Evolutionary conservation across 2,888 invertebrate genomes (phyloP), one percentile per base, ranked within the genome.

Genomic region (Amphipoea oculea): DNA sequence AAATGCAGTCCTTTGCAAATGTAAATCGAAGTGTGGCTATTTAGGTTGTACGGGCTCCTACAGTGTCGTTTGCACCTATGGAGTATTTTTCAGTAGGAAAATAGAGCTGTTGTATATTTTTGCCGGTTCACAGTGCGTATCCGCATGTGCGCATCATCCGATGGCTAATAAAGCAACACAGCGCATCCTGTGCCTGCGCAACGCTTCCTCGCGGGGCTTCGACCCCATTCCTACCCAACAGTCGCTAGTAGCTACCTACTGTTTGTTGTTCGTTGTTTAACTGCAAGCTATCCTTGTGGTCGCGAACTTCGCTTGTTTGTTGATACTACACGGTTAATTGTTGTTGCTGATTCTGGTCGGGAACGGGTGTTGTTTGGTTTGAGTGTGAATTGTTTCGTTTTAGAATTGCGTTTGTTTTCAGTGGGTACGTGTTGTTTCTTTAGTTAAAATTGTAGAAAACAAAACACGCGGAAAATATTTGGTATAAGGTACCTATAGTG

Each of bases 161-260:
- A 78, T 84, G 86, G 81, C 73, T 88, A 88, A 89, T 90, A 85
- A 89, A 91, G 82, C 88, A 88, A 85, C 86, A 79, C 83, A 75
- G 82, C 67, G 67, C 73, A 89, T 88, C 84, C 88, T 86, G 79
- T 68, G 76, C 63, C 85, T 84, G 89, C 88, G 89, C 81, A 87
- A 78, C 74, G 83, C 81, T 89, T 89, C 89, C 90, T 87, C 82
- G 54, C 76, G 54, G 81, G 83, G 82, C 86, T 87, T 78, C 89
- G 88, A 89, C 88, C 89, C 87, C 80, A 79, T 85, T 87, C 73
- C 73, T 84, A 57, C 23, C 73, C 69, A 79, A 48, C 63, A 62
- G 51, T 62, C 71, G 62, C 69, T 20, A 23, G 36, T 54, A 23
- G 36, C 36, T 66, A n/a, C 51, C 69, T 71, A 78, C 72, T 76